Evolutionary conservation across 2,113 vertebrate genomes (phyloP), one percentile per base, ranked within the genome.

Genomic region (Poeciliopsis occidentalis): DNA sequence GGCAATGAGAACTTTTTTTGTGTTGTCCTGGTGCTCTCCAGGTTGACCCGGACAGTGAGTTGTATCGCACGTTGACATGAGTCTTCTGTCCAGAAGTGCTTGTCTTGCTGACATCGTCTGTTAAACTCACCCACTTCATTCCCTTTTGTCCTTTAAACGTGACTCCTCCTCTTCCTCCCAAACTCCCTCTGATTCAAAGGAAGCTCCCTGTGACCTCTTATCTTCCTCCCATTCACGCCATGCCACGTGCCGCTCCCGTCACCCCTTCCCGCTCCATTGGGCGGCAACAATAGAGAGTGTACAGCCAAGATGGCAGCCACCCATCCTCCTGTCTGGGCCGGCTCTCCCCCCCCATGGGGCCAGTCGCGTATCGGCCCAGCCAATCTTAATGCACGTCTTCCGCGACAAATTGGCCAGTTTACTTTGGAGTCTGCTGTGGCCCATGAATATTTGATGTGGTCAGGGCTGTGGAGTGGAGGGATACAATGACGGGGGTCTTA

Each of bases 361-460:
- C 80, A 8, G 68, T 69, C 26, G 67, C 82, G 1, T 91, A 94
- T 94, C 94, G 73, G 75, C 75, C 62, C 76, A 34, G 87, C 90
- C 89, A 89, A 94, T 94, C 94, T 93, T 91, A 93, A 93, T 85
- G 90, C 87, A 82, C 79, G 78, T 91, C 92, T 92, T 91, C 92
- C 91, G 87, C 92, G 92, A 94, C 93, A 94, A 94, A 95, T 94
- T 94, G 93, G 92, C 92, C 89, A 81, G 89, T 94, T 95, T 93
- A 92, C 92, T 94, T 93, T 91, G 92, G 92, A 93, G 93, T 90
- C 88, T 86, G 89, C 91, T 87, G 88, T 69, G 83, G 75, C 85
- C 85, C 92, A 94, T 94, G 91, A 94, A 95, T 95, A 94, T 95
- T 94, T 95, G 88, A 94, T 94, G 87, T 61, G 51, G 76, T 83